A percentile compares a stretch with the other conserved stretches of the same genome.
Evolutionary conservation across 1,140 invertebrate species (phyloP).

Genomic region (Sitophilus oryzae): DNA sequence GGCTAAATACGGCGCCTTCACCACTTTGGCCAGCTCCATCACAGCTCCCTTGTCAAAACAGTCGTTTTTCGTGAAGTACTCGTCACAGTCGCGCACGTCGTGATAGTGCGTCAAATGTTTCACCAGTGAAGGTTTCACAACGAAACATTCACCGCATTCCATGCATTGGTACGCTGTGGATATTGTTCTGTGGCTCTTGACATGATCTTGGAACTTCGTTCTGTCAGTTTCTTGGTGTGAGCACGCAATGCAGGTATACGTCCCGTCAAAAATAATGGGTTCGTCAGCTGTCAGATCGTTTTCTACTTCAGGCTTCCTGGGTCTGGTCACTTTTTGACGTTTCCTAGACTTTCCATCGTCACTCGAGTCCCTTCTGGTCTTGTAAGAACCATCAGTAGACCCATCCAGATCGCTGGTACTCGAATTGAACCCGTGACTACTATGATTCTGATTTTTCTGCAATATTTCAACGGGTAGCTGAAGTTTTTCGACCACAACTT

Average conservation of each 20-base stretch:
- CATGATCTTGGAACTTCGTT: slow-evolving; percentile 48
- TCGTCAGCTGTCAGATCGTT: slow-evolving; percentile 32
- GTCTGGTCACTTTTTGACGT: slow-evolving; percentile 14
- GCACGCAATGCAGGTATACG: slow-evolving; percentile 52
- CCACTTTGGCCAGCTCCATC: slow-evolving; percentile 43
- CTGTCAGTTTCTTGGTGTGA: slow-evolving; percentile 42
- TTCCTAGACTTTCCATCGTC: slow-evolving; percentile 24
- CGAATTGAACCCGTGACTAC: slow-evolving; percentile 10
- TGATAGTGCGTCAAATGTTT: slow-evolving; percentile 59
- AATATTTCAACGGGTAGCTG: slow-evolving; percentile 1
- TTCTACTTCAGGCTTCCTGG: neutral
- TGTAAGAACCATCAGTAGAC: slow-evolving; percentile 10
- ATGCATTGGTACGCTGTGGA: slow-evolving; percentile 57
- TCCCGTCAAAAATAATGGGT: slow-evolving; percentile 41
- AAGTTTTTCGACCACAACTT: slow-evolving; percentile 7
- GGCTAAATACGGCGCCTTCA: slow-evolving; percentile 38
- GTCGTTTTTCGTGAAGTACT: slow-evolving; percentile 53
- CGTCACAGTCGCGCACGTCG: slow-evolving; percentile 50
- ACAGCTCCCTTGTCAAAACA: slow-evolving; percentile 51
- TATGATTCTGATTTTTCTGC: neutral
- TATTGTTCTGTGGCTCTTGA: slow-evolving; percentile 50
- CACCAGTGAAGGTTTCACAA: slow-evolving; percentile 56
- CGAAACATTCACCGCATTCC: slow-evolving; percentile 63
- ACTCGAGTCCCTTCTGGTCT: slow-evolving; percentile 12
- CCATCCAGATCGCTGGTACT: slow-evolving; percentile 19